A percentile compares a stretch with the other conserved stretches of the same genome.
These are phyloP conservation scores for Antedon mediterranea DNA, from an alignment of 53 echinoderm and acorn worm genomes.

Conservation along the genomic window DNA sequence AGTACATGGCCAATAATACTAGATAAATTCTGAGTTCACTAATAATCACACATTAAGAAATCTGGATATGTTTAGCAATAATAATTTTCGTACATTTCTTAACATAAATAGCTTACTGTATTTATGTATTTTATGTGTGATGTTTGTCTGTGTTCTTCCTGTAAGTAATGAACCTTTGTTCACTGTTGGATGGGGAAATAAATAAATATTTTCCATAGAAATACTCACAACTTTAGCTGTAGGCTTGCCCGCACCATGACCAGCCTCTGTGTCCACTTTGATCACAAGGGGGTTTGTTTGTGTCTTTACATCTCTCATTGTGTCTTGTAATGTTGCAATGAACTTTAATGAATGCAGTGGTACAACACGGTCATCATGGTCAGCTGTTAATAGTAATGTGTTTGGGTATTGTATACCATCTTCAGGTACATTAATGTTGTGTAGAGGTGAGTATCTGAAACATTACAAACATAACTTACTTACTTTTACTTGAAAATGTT, in stretches of 20 bases:
- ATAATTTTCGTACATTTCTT: no score
- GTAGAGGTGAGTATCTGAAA: conserved; percentile 77
- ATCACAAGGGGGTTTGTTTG: conserved; percentile 82
- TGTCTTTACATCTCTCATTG: conserved; percentile 16
- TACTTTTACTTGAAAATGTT: no score
- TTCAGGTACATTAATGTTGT: conserved; percentile 55
- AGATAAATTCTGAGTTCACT: no score
- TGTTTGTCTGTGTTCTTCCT: no score
- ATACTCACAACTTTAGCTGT: conserved; percentile 86
- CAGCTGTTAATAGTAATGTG: conserved; percentile 61
- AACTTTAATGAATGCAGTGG: conserved; percentile 85
- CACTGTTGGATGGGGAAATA: no score
- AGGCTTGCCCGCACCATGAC: conserved; percentile 88
- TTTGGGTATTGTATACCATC: conserved; percentile 57
- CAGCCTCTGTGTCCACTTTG: conserved; percentile 77
- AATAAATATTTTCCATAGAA: no score
- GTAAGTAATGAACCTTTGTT: no score
- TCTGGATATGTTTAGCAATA: no score
- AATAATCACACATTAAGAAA: no score
- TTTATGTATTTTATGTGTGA: no score
- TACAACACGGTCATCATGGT: conserved; percentile 85
- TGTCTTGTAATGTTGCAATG: conserved; percentile 65
- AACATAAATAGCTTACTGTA: background rate
- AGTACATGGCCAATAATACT: no score
- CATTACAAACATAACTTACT: background rate